These are phyloP conservation scores for Oxyruncus cristatus DNA, from an alignment of 2,113 vertebrate species.

Conservation along the genomic window DNA sequence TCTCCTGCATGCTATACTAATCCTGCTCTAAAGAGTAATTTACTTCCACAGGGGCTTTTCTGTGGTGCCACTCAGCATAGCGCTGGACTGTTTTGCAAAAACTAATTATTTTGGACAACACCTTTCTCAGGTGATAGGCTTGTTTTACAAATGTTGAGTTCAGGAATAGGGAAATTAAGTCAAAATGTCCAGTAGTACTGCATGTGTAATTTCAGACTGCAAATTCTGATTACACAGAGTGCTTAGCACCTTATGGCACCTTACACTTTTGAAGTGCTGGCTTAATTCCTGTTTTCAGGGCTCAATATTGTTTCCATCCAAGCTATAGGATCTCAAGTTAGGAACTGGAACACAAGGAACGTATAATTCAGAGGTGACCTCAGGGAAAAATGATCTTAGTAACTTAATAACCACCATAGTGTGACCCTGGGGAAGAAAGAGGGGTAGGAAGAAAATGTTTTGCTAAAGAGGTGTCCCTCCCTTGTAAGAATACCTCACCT, in stretches of 20 bases:
- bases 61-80: neutral
- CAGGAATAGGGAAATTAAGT: neutral
- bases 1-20: neutral
- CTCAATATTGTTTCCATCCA: neutral
- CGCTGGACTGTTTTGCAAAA: neutral
- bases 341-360: neutral
- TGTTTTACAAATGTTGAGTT: neutral
- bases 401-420: neutral
- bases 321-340: neutral
- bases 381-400: neutral
- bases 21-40: neutral
- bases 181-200: neutral
- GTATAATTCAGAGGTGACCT: neutral
- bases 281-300: neutral
- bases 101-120: conserved; percentile 19
- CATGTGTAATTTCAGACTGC: neutral
- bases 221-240: neutral
- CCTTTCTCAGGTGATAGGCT: neutral
- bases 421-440: neutral
- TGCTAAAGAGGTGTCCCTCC: neutral
- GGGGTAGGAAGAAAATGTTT: neutral
- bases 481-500: neutral
- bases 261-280: neutral
- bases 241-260: neutral
- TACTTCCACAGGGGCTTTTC: neutral